Percentiles rank a stretch among this genome's conserved stretches.
phyloP scores from a whole-genome alignment of 2,888 invertebrate genomes.

The Lasioglossum pauxillum region DNA sequence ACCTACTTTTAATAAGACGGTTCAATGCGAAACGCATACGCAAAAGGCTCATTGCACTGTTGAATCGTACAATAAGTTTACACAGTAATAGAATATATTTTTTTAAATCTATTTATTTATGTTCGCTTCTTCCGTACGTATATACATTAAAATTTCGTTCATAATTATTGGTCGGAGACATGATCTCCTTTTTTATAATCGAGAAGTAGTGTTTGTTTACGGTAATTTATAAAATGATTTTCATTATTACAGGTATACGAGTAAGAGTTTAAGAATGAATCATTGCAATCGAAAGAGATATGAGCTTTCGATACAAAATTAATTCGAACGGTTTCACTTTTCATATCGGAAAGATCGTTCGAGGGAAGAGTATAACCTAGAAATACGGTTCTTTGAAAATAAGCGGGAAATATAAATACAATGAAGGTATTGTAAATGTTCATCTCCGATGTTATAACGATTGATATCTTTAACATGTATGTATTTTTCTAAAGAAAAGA shows the following conservation, averaged over 20 bases:
- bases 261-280: background rate
- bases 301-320: background rate
- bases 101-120: background rate
- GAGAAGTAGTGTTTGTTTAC: background rate
- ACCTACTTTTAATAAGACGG: slow-evolving; percentile 16
- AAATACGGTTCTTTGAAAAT: slow-evolving; percentile 19
- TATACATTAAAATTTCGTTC: background rate
- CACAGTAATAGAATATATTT: slow-evolving; percentile 12
- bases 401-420: slow-evolving; percentile 47
- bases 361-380: slow-evolving; percentile 21
- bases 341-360: background rate
- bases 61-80: slow-evolving; percentile 24
- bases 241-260: background rate
- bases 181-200: background rate
- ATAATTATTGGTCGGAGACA: slow-evolving; percentile 9
- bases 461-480: background rate
- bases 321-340: slow-evolving; percentile 4
- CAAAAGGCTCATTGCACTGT: slow-evolving; percentile 10
- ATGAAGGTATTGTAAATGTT: slow-evolving; percentile 51
- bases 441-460: background rate
- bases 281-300: background rate
- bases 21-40: slow-evolving; percentile 17
- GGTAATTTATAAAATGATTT: background rate
- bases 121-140: background rate
- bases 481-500: slow-evolving; percentile 72